These are phyloP conservation scores for Muscicapa comitata DNA, from an alignment of 2,797 vertebrate genomes.

Conservation along the genomic window DNA sequence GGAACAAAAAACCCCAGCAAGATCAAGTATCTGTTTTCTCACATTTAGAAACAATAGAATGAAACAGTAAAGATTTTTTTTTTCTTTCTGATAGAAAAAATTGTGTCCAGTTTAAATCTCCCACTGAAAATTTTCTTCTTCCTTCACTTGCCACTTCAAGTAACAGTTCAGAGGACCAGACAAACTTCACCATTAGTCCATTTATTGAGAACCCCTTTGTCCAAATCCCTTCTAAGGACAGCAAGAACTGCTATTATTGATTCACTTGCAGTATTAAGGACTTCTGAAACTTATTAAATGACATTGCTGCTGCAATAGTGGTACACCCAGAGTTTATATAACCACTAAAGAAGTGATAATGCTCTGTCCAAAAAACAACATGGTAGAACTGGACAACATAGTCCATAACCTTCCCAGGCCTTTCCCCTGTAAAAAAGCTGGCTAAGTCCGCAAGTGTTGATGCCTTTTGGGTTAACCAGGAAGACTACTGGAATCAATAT, in stretches of 20 bases:
- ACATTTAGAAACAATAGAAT: not conserved
- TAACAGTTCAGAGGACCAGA: not conserved
- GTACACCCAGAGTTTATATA: not conserved
- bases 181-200: not conserved
- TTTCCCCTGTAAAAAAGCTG: not conserved
- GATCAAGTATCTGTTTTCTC: not conserved
- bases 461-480: not conserved
- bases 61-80: not conserved
- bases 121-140: not conserved
- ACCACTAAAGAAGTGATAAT: not conserved
- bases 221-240: not conserved
- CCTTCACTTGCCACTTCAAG: not conserved
- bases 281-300: not conserved
- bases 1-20: fast-evolving
- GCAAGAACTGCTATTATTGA: not conserved
- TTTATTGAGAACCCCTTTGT: not conserved
- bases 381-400: not conserved
- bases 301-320: not conserved
- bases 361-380: not conserved
- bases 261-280: not conserved
- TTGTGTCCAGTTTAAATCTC: not conserved
- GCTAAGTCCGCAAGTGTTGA: not conserved
- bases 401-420: not conserved
- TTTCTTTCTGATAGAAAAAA: not conserved
- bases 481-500: not conserved